Conservation (phyloP, 2,888 invertebrate genomes). For the Aphrophora alni region DNA sequence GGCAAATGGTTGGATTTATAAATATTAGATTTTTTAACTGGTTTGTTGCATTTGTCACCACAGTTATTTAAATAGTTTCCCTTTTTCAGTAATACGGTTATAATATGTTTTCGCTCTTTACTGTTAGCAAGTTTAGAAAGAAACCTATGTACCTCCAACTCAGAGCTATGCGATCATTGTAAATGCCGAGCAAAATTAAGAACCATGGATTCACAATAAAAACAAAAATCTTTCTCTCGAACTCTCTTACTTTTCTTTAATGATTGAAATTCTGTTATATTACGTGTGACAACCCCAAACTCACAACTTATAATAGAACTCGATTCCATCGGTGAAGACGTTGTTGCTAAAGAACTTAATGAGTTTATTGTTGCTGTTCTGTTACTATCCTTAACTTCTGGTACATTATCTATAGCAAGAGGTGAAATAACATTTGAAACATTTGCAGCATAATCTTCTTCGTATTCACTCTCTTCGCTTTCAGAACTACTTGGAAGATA, state of each 20-base stretch:
- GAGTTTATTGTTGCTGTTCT: no score
- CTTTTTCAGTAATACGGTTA: background rate
- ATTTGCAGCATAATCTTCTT: no score
- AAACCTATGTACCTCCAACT: background rate
- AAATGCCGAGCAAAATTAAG: background rate
- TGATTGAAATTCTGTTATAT: no score
- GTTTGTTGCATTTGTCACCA: background rate
- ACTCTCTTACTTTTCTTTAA: background rate
- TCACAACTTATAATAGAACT: no score
- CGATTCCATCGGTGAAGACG: no score
- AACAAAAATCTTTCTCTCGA: slow-evolving; percentile 7
- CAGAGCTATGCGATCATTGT: background rate
- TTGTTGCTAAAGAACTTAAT: no score
- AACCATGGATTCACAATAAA: background rate
- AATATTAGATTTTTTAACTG: background rate
- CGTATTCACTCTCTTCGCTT: no score
- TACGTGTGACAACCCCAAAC: no score
- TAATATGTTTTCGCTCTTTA: background rate
- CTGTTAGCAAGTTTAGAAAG: background rate
- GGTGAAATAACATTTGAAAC: no score
- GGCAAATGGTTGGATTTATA: background rate
- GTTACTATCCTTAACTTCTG: no score
- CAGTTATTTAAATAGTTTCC: background rate
- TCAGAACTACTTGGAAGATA: no score
- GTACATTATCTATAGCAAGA: no score